These are phyloP conservation scores for Tetranychus cinnabarinus DNA, from an alignment of 1,140 invertebrate genomes.

Conservation along the genomic window DNA sequence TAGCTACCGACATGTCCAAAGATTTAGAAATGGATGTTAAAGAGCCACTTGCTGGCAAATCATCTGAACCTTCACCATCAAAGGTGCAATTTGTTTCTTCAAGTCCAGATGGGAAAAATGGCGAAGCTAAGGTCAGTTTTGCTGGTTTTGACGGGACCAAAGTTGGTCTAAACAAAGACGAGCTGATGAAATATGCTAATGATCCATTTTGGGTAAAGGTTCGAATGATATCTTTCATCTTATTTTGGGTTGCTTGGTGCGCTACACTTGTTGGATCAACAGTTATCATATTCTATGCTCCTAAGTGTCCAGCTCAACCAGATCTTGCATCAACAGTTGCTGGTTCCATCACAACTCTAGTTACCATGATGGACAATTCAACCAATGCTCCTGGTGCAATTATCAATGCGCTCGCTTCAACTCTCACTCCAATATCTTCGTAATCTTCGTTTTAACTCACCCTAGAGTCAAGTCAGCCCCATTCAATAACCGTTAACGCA, in stretches of 20 bases:
- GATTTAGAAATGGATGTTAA: background rate
- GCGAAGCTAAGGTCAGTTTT: background rate
- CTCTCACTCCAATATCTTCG: too few species aligned
- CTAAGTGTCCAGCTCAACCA: conserved; percentile 34
- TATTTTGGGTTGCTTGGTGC: conserved; percentile 64
- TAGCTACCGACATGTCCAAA: too few species aligned
- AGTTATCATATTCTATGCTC: conserved; percentile 52
- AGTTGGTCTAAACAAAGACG: conserved; percentile 58
- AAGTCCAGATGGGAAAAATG: background rate
- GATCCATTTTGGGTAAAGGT: conserved; percentile 73
- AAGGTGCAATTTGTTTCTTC: background rate
- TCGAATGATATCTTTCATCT: conserved; percentile 54
- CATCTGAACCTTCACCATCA: background rate
- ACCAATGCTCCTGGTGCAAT: too few species aligned
- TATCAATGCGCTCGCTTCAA: too few species aligned
- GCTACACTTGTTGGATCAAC: conserved; percentile 60
- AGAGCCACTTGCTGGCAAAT: background rate
- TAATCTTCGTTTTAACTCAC: too few species aligned
- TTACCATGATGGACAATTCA: too few species aligned
- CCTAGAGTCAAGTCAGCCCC: too few species aligned
- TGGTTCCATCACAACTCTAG: too few species aligned
- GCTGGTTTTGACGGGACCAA: background rate
- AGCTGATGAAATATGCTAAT: conserved; percentile 61
- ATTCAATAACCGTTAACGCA: too few species aligned
- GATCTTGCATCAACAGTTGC: too few species aligned